Conservation (phyloP, 2,888 invertebrate species). For the Amphipyra berbera region DNA sequence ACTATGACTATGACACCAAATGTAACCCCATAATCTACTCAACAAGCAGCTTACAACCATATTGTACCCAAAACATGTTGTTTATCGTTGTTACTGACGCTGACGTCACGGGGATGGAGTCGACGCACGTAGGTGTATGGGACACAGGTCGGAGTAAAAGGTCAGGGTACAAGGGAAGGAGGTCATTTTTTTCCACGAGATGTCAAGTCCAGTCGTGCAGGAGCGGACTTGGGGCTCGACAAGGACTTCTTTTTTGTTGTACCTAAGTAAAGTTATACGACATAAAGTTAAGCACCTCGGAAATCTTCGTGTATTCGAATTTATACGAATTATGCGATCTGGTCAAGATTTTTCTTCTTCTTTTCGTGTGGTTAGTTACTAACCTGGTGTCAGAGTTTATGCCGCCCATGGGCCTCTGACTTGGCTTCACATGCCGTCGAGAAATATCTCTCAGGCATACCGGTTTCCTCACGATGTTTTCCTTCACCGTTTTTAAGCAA, state of each 20-base stretch:
- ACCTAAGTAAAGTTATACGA: too few species aligned
- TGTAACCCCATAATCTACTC: slow-evolving; percentile 16
- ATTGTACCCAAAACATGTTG: slow-evolving; percentile 34
- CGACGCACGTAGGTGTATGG: slow-evolving; percentile 27
- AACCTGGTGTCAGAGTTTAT: too few species aligned
- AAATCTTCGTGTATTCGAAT: too few species aligned
- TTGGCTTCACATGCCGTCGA: too few species aligned
- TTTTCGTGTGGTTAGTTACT: too few species aligned
- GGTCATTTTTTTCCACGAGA: slow-evolving; percentile 49
- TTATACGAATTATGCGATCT: too few species aligned
- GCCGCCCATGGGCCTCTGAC: too few species aligned
- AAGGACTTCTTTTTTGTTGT: not conserved
- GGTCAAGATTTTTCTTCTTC: too few species aligned
- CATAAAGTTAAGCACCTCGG: too few species aligned
- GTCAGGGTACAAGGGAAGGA: slow-evolving; percentile 6
- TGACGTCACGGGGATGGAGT: slow-evolving; percentile 6
- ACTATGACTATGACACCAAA: not conserved
- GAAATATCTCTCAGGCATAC: too few species aligned
- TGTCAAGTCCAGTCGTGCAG: slow-evolving; percentile 59
- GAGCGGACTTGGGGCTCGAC: slow-evolving; percentile 12
- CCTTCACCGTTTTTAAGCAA: too few species aligned
- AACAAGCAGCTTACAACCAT: slow-evolving; percentile 18
- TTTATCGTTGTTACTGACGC: slow-evolving; percentile 40
- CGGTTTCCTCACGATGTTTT: too few species aligned
- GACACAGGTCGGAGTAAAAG: slow-evolving; percentile 10